A percentile compares a stretch with the other conserved stretches of the same genome.
These are phyloP conservation scores for Lutjanus erythropterus DNA, from an alignment of 2,113 vertebrate species.

Conservation along the genomic window DNA sequence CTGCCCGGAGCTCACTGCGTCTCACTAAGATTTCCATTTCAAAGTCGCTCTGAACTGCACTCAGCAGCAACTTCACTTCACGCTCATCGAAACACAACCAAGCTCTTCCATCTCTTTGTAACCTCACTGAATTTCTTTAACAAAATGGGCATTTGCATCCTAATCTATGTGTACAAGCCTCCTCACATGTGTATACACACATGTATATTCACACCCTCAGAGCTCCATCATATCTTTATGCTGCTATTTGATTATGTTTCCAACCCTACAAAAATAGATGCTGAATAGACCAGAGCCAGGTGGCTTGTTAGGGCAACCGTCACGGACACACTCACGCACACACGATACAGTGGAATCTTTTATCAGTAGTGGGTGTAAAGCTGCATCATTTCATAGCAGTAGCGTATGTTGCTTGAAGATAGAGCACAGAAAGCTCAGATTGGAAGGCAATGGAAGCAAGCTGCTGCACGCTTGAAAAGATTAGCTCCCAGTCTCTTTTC, in stretches of 20 bases:
- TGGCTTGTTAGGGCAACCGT: constrained; percentile 8
- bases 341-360: constrained; percentile 41
- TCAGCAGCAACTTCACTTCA: constrained; percentile 59
- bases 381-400: constrained; percentile 52
- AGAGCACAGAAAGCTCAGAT: constrained; percentile 49
- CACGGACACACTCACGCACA: background rate
- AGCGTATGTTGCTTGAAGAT: constrained; percentile 63
- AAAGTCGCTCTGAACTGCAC: constrained; percentile 61
- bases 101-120: constrained; percentile 1
- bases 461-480: constrained; percentile 66
- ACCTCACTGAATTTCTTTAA: constrained; percentile 30
- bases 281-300: constrained; percentile 2
- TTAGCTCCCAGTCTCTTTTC: constrained; percentile 57
- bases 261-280: background rate
- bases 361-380: constrained; percentile 62
- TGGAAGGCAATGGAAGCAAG: constrained; percentile 56
- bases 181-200: background rate
- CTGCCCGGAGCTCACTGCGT: constrained; percentile 49
- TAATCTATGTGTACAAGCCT: background rate
- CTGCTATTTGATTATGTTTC: constrained; percentile 18
- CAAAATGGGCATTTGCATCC: constrained; percentile 23
- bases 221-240: background rate
- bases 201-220: background rate
- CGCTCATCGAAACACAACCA: constrained; percentile 21
- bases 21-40: constrained; percentile 72